Evolutionary conservation across 2,888 invertebrate genomes (phyloP).

Genomic region (Parnassius mnemosyne): DNA sequence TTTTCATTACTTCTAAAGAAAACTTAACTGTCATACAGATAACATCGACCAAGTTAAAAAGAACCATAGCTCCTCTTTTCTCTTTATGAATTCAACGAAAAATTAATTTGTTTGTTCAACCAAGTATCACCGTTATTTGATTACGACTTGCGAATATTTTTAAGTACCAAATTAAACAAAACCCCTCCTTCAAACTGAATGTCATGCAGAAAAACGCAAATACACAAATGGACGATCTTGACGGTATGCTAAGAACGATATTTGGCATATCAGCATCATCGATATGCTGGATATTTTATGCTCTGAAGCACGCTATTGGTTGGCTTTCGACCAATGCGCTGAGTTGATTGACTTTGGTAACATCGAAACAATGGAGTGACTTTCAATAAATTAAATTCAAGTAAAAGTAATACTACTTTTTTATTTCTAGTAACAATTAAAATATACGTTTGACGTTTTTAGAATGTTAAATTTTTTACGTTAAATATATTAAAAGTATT

Average conservation of each 20-base stretch:
- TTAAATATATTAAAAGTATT: no score
- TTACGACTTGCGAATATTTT: neutral
- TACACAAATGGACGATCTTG: neutral
- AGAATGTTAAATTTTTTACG: no score
- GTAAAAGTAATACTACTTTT: no score
- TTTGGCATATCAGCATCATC: constrained; percentile 40
- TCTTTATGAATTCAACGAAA: neutral
- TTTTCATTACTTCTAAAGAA: neutral
- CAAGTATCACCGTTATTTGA: neutral
- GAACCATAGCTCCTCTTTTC: neutral
- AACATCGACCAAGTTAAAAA: neutral
- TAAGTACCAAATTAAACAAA: neutral
- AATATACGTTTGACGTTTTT: no score
- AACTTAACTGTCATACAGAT: neutral
- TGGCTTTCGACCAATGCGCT: constrained; percentile 53
- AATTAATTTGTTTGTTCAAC: constrained; percentile 1
- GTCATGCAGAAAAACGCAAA: neutral
- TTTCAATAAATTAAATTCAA: no score
- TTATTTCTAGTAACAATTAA: no score
- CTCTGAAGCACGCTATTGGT: constrained; percentile 54
- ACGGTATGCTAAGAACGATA: constrained; percentile 36
- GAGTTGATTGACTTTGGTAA: constrained; percentile 49
- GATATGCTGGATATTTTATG: constrained; percentile 51
- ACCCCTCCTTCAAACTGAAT: neutral
- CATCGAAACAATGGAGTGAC: constrained; percentile 46